These are phyloP conservation scores for Flexamia atlantica DNA, from an alignment of 2,888 invertebrate species.

Conservation along the genomic window DNA sequence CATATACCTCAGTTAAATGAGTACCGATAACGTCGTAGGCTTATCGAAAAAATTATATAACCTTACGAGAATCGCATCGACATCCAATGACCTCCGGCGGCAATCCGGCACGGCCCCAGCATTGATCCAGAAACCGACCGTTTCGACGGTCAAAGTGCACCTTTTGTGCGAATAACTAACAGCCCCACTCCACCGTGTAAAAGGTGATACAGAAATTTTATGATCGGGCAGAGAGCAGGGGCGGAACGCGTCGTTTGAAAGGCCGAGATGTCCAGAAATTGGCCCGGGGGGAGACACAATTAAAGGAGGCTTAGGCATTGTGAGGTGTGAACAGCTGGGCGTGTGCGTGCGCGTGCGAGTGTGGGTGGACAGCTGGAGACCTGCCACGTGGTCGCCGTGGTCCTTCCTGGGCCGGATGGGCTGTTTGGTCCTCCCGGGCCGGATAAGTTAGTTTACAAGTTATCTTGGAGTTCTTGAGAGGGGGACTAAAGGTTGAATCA, in stretches of 20 bases:
- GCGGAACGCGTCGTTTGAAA: slow-evolving; percentile 56
- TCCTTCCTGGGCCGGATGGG: slow-evolving; percentile 31
- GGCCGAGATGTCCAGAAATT: slow-evolving; percentile 55
- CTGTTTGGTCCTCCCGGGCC: too few species aligned
- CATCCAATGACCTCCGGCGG: not conserved
- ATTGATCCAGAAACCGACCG: slow-evolving; percentile 1
- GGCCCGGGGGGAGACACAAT: slow-evolving; percentile 55
- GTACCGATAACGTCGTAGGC: too few species aligned
- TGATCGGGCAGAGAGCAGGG: slow-evolving; percentile 16
- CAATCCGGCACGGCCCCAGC: not conserved
- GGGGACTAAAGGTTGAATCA: too few species aligned
- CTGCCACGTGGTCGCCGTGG: slow-evolving; percentile 25
- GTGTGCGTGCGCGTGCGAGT: slow-evolving; percentile 11
- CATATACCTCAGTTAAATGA: too few species aligned
- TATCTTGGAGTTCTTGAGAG: too few species aligned
- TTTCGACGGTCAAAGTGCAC: not conserved
- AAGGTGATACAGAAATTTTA: slow-evolving; percentile 46
- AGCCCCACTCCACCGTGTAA: slow-evolving; percentile 25
- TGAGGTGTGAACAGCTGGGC: slow-evolving; percentile 53
- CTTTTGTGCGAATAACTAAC: not conserved
- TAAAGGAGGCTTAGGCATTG: slow-evolving; percentile 60
- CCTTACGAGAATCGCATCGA: not conserved
- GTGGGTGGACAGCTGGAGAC: slow-evolving; percentile 47
- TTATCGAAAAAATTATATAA: too few species aligned
- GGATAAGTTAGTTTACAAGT: too few species aligned